phyloP scores from a whole-genome alignment of 2,113 vertebrate species.

The Cyprinodon variegatus region DNA sequence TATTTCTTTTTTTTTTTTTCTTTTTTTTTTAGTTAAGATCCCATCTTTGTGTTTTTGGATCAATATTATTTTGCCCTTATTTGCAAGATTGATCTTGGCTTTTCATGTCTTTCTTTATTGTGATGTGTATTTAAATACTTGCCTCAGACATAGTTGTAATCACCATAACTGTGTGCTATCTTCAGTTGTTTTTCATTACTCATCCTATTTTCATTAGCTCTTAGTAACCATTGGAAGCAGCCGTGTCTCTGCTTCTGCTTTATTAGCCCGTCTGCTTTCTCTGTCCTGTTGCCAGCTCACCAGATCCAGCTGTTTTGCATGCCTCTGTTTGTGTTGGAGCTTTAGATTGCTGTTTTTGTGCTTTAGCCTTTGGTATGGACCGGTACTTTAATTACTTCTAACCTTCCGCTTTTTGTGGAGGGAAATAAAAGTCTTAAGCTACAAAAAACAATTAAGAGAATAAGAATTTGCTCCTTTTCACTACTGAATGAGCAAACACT shows the following conservation, averaged over 20 bases:
- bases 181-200: neutral
- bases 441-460: neutral
- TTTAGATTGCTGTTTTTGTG: neutral
- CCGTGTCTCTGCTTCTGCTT: neutral
- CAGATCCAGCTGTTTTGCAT: neutral
- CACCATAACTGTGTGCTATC: neutral
- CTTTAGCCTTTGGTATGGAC: neutral
- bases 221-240: neutral
- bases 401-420: neutral
- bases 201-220: neutral
- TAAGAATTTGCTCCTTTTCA: neutral
- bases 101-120: neutral
- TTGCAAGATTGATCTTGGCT: neutral
- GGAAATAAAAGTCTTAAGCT: too few species aligned
- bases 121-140: neutral
- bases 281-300: neutral
- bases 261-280: neutral
- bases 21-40: neutral
- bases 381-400: neutral
- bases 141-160: neutral
- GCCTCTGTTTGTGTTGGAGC: neutral
- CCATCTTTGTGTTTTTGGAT: neutral
- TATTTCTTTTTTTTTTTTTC: neutral
- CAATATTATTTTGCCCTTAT: neutral
- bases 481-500: neutral